Conservation (phyloP, 2,113 vertebrate genomes). For the Embiotoca jacksoni region DNA sequence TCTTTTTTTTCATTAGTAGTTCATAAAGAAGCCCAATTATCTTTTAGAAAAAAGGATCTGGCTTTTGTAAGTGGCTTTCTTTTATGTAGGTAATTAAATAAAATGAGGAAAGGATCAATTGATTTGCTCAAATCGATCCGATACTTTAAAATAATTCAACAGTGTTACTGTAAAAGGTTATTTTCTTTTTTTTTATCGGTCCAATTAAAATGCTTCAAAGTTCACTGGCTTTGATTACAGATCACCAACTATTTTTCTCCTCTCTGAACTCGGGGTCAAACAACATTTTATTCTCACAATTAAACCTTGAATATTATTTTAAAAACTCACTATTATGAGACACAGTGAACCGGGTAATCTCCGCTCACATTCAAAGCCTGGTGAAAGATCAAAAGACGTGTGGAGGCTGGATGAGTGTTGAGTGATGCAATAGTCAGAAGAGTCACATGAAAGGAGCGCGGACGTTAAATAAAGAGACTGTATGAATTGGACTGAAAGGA, state of each 20-base stretch:
- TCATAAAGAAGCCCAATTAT: too few species aligned
- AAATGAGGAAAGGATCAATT: too few species aligned
- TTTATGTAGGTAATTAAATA: too few species aligned
- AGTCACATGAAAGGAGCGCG: background rate
- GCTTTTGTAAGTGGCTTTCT: too few species aligned
- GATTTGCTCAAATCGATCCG: too few species aligned
- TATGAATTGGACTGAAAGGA: background rate
- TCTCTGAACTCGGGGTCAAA: constrained; percentile 12
- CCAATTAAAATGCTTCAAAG: too few species aligned
- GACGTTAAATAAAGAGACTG: background rate
- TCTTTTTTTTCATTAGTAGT: too few species aligned
- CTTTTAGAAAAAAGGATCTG: too few species aligned
- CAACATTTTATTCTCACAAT: too few species aligned
- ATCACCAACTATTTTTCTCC: background rate
- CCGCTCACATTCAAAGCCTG: constrained; percentile 4
- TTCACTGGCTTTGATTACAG: background rate
- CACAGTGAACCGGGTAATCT: background rate
- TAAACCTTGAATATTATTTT: background rate
- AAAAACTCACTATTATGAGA: background rate
- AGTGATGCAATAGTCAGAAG: background rate
- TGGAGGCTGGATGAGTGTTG: background rate
- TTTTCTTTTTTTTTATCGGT: too few species aligned
- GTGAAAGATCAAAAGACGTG: constrained; percentile 27
- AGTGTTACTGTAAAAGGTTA: too few species aligned
- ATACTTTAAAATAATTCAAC: too few species aligned